phyloP scores from a whole-genome alignment of 2,797 vertebrate species.

The Sebastes iracundus region DNA sequence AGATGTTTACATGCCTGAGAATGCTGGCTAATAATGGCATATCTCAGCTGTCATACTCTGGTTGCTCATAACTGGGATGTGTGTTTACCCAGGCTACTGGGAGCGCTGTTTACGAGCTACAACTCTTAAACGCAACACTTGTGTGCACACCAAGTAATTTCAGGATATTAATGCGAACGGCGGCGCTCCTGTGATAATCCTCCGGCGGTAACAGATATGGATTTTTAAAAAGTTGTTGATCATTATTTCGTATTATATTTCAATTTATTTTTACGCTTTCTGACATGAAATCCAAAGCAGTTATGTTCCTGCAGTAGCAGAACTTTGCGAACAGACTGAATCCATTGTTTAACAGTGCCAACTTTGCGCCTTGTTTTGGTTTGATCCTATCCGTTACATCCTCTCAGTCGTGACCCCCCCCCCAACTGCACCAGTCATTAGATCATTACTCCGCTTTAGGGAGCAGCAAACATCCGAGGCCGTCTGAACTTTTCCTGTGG shows the following conservation, averaged over 20 bases:
- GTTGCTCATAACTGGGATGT: slow-evolving; percentile 40
- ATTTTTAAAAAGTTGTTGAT: not conserved
- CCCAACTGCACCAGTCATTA: slow-evolving; percentile 26
- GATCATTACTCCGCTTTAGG: slow-evolving; percentile 51
- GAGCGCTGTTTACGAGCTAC: slow-evolving; percentile 25
- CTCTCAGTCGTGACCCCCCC: slow-evolving; percentile 24
- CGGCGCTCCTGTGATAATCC: not conserved
- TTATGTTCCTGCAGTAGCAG: not conserved
- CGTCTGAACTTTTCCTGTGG: slow-evolving; percentile 51
- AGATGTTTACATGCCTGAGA: slow-evolving; percentile 67
- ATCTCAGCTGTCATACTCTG: slow-evolving; percentile 59
- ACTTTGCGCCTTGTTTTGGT: slow-evolving; percentile 22
- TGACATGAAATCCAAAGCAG: not conserved
- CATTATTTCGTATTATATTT: not conserved
- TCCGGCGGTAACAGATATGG: not conserved
- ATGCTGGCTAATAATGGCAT: slow-evolving; percentile 59
- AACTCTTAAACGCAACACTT: slow-evolving; percentile 22
- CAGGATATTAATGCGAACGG: not conserved
- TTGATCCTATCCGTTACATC: slow-evolving; percentile 57
- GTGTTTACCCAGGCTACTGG: slow-evolving; percentile 22
- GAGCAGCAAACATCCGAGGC: slow-evolving; percentile 53
- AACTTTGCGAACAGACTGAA: slow-evolving; percentile 16
- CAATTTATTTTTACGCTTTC: not conserved
- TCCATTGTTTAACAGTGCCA: slow-evolving; percentile 30
- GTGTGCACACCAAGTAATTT: not conserved